Percentiles rank a stretch among this genome's conserved stretches.
These are phyloP conservation scores for Epizoanthus scotinus DNA, from an alignment of 92 coral and sea anemone species.

Conservation along the genomic window DNA sequence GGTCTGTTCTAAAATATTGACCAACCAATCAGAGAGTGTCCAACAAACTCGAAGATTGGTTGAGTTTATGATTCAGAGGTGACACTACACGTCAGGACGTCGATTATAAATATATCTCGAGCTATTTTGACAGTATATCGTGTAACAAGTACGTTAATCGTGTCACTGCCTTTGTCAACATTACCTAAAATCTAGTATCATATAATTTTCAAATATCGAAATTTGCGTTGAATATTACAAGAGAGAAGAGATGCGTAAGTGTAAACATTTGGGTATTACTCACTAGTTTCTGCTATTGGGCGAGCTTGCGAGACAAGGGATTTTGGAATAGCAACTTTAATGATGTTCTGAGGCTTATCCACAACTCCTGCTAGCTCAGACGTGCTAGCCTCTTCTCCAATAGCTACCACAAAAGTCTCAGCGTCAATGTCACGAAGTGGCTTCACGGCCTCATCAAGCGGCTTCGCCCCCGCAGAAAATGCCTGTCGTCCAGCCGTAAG, in stretches of 20 bases:
- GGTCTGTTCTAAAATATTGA: too few relatives aligned
- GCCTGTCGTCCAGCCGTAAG: conserved; percentile 25
- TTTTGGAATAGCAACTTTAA: conserved; percentile 15
- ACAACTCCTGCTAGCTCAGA: background rate
- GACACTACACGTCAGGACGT: too few relatives aligned
- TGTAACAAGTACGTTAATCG: too few relatives aligned
- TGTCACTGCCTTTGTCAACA: too few relatives aligned
- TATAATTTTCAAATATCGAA: too few relatives aligned
- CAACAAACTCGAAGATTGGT: too few relatives aligned
- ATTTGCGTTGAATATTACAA: background rate
- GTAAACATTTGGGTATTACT: background rate
- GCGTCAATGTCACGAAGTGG: conserved; percentile 36
- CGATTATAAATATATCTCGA: too few relatives aligned
- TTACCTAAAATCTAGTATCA: too few relatives aligned
- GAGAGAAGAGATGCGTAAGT: background rate
- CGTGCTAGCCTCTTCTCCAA: conserved; percentile 14
- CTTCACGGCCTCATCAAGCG: conserved; percentile 30
- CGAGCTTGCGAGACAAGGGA: conserved; percentile 1
- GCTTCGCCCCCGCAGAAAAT: background rate
- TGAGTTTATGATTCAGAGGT: too few relatives aligned
- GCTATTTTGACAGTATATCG: too few relatives aligned
- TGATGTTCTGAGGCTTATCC: conserved; percentile 27
- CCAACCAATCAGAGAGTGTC: too few relatives aligned
- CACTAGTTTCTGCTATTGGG: conserved; percentile 6
- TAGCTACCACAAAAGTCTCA: conserved; percentile 26